Evolutionary conservation across 1,140 invertebrate genomes (phyloP).

Genomic region (Pogonomyrmex californicus): DNA sequence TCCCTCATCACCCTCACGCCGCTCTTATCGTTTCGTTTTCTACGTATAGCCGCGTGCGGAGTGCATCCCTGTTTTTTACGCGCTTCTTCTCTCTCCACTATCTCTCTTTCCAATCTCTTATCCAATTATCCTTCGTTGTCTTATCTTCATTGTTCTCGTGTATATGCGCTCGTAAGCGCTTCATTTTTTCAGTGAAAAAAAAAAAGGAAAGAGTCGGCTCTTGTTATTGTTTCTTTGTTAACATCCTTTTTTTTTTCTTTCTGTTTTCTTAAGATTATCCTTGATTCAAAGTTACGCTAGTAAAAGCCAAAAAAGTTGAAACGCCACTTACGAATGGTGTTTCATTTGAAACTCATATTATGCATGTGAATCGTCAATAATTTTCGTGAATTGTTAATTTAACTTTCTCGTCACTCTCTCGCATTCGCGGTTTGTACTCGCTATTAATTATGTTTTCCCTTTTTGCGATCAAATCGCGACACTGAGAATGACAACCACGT

Average conservation of each 20-base stretch:
- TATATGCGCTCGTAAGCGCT: background rate
- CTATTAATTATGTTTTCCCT: background rate
- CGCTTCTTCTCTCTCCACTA: constrained; percentile 23
- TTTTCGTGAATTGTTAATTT: constrained; percentile 3
- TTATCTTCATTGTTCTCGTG: background rate
- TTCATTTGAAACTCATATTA: constrained; percentile 7
- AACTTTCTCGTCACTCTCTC: background rate
- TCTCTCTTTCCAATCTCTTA: background rate
- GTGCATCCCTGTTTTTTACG: background rate
- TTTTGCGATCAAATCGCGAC: background rate
- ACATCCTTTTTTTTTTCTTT: constrained; percentile 9
- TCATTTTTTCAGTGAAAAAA: constrained; percentile 2
- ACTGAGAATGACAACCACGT: background rate
- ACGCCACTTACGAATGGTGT: background rate
- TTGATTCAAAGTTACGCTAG: background rate
- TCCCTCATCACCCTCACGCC: background rate
- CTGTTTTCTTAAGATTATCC: background rate
- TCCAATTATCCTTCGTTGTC: background rate
- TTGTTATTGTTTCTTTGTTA: background rate
- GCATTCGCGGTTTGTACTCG: background rate
- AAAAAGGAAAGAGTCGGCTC: background rate
- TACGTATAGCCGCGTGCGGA: constrained; percentile 38
- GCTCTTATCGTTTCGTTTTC: background rate
- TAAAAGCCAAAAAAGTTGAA: background rate
- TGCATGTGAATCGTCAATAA: constrained; percentile 4